phyloP scores from a whole-genome alignment of 2,888 invertebrate genomes.

The Seladonia tumulorum region DNA sequence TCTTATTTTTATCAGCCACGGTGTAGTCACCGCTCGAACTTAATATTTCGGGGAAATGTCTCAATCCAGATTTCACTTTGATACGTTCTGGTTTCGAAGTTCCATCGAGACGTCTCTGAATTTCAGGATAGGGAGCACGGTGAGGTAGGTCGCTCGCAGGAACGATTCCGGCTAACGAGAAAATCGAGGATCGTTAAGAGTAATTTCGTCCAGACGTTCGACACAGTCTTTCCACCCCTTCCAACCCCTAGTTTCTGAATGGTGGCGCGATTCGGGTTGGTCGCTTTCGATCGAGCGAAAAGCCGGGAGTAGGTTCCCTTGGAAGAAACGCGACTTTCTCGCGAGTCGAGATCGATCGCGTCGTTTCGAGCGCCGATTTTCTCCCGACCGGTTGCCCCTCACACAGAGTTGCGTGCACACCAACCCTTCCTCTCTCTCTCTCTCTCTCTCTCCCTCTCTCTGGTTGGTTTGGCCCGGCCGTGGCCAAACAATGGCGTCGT shows the following conservation, averaged over 20 bases:
- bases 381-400: not conserved
- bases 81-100: not conserved
- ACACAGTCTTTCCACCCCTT: slow-evolving; percentile 60
- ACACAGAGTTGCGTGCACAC: not conserved
- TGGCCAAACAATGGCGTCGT: slow-evolving; percentile 25
- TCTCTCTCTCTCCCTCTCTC: not conserved
- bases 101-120: not conserved
- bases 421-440: not conserved
- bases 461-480: not conserved
- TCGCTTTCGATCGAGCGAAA: not conserved
- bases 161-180: slow-evolving; percentile 79
- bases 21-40: not conserved
- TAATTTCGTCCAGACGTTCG: slow-evolving; percentile 76
- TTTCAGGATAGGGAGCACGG: slow-evolving; percentile 15
- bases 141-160: slow-evolving; percentile 62
- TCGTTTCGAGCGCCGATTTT: slow-evolving; percentile 1
- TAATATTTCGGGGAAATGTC: not conserved
- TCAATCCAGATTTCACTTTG: not conserved
- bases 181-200: slow-evolving; percentile 81
- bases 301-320: not conserved
- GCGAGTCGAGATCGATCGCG: slow-evolving; percentile 1
- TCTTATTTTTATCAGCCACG: no score
- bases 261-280: not conserved
- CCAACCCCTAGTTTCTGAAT: not conserved
- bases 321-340: not conserved